These are phyloP conservation scores for Halictus quadricinctus DNA, from an alignment of 2,888 invertebrate genomes.

Conservation along the genomic window DNA sequence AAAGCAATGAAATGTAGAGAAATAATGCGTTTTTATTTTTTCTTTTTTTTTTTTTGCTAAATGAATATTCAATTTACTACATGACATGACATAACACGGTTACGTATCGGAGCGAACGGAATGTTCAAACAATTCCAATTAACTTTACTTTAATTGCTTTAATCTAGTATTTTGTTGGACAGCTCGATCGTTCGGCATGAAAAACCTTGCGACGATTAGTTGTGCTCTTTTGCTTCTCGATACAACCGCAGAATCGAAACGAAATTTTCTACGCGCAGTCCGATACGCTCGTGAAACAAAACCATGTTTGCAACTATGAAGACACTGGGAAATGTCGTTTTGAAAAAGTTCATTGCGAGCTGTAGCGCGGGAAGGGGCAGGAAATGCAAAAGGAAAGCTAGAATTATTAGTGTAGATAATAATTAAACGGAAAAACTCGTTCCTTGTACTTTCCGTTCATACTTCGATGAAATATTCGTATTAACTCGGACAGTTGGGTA, in stretches of 20 bases:
- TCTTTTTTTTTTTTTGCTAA: background rate
- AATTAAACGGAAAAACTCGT: background rate
- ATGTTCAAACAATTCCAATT: conserved; percentile 13
- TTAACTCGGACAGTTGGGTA: too few relatives aligned
- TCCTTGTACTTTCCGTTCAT: background rate
- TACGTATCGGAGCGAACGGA: conserved; percentile 6
- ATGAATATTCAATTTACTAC: conserved; percentile 1
- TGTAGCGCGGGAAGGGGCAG: background rate
- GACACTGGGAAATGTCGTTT: background rate
- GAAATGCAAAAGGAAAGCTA: background rate
- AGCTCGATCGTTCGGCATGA: background rate
- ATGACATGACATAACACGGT: background rate
- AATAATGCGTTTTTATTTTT: conserved; percentile 2
- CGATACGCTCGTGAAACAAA: background rate
- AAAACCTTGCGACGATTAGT: conserved; percentile 4
- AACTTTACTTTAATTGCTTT: conserved; percentile 3
- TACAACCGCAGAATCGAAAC: background rate
- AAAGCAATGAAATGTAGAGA: background rate
- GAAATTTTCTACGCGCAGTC: background rate
- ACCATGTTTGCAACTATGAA: background rate
- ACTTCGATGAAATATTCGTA: background rate
- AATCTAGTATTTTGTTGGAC: background rate
- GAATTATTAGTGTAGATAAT: background rate
- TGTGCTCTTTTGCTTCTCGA: background rate
- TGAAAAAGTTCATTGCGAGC: background rate